Percentiles rank a stretch among this genome's conserved stretches.
Conservation (phyloP, 2,797 vertebrate genomes). For the Bovichtus diacanthus region DNA sequence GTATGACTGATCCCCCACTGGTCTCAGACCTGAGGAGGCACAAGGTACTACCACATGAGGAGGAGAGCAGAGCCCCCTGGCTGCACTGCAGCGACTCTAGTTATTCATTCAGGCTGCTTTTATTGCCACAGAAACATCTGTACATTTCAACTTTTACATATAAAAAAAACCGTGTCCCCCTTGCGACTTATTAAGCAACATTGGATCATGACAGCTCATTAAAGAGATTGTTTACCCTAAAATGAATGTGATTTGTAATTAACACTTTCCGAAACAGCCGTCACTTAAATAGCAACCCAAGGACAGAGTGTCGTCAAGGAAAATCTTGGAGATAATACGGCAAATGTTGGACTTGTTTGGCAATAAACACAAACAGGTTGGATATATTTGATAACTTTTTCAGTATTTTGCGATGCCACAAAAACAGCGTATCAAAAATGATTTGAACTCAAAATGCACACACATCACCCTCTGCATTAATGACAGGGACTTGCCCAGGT, state of each 20-base stretch:
- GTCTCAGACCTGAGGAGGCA: constrained; percentile 75
- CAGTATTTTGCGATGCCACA: too few relatives aligned
- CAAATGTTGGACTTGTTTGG: neutral
- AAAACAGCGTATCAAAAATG: too few relatives aligned
- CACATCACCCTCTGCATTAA: neutral
- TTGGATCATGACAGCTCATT: too few relatives aligned
- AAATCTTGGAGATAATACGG: too few relatives aligned
- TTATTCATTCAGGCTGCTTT: neutral
- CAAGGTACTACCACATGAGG: constrained; percentile 58
- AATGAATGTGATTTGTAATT: neutral
- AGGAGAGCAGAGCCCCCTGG: constrained; percentile 4
- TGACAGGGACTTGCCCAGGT: neutral
- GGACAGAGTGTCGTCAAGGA: too few relatives aligned
- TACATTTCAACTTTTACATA: neutral
- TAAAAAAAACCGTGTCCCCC: too few relatives aligned
- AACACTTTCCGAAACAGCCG: too few relatives aligned
- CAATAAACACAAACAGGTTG: neutral
- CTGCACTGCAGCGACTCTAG: neutral
- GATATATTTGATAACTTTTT: too few relatives aligned
- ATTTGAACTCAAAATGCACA: neutral
- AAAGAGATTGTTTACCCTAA: neutral
- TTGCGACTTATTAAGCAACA: too few relatives aligned
- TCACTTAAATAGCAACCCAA: too few relatives aligned
- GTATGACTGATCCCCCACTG: constrained; percentile 64
- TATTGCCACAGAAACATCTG: neutral